Conservation (phyloP, 2,888 invertebrate genomes). For the Bhutanitis thaidina region DNA sequence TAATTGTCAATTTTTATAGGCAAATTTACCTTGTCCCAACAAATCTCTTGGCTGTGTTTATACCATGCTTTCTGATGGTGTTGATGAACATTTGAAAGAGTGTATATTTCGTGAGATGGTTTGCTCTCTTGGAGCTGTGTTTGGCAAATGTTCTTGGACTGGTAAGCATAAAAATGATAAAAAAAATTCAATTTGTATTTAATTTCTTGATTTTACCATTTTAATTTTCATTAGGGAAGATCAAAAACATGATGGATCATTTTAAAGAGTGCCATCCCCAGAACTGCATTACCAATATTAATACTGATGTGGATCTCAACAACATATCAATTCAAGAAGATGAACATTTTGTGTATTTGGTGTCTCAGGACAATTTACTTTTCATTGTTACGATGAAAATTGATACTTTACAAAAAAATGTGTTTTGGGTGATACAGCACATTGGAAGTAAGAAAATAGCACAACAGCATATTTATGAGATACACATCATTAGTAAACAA, state of each 20-base stretch:
- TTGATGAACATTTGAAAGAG: conserved; percentile 61
- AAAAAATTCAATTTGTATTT: neutral
- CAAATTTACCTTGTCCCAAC: conserved; percentile 58
- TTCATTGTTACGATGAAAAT: conserved; percentile 61
- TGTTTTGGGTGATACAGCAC: conserved; percentile 60
- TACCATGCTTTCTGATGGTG: conserved; percentile 38
- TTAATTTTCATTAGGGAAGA: conserved; percentile 41
- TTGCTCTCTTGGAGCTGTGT: conserved; percentile 58
- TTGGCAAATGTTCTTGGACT: conserved; percentile 66
- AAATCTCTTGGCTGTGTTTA: conserved; percentile 54
- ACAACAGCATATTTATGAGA: conserved; percentile 57
- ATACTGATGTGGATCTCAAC: conserved; percentile 46
- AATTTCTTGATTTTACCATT: neutral
- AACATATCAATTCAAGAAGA: conserved; percentile 37
- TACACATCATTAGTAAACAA: conserved; percentile 54
- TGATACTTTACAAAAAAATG: conserved; percentile 58
- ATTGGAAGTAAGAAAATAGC: conserved; percentile 58
- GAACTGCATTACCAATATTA: conserved; percentile 45
- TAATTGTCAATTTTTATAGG: conserved; percentile 32
- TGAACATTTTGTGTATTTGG: conserved; percentile 32
- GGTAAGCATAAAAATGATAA: conserved; percentile 53
- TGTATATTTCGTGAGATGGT: conserved; percentile 64
- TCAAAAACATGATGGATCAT: conserved; percentile 57
- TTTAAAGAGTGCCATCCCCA: conserved; percentile 57
- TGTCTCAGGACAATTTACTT: conserved; percentile 48